Base-by-base conservation (phyloP, 1,140 invertebrate species). In the Prorops nasuta region DNA sequence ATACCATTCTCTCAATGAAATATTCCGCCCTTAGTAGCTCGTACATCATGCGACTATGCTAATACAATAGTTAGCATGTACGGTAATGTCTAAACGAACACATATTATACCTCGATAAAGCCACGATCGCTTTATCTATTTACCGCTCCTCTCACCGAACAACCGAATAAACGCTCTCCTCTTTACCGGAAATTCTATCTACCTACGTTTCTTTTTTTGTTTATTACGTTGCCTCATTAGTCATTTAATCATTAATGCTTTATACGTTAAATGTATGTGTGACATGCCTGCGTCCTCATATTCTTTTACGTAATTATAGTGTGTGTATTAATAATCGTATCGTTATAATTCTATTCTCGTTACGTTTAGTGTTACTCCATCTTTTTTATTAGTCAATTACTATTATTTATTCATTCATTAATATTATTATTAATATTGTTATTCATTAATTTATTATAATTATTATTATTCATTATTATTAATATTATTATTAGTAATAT, bases 81-180 rank as follows among this genome's bases (percentile, higher is more conserved):
- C 60, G 37, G 56, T 70, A 68, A 68, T 67, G 51, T 67, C 69
- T 71, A 71, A 67, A 69, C 64, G 67, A 71, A 71, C 67, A 70
- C 67, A 71, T 69, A 70, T 70, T 71, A 71, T 70, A 71, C 56
- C 64, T 63, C 69, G 55, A 66, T 69, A 67, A 67, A 48, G 49
- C 51, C 57, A 28, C 58, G 51, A n/a, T n/a, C 53, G 21, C 18
- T 42, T 54, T 32, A 45, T 55, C 54, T 63, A 54, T 61, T 52
- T 60, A 60, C 54, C 58, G 50, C 42, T 36, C 34, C 45, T n/a
- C n/a, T n/a, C n/a, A n/a, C n/a, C n/a, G n/a, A n/a, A n/a, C n/a
- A n/a, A n/a, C 37, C 40, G 35, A 45, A 31, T 18, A 22, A 17
- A 31, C 22, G 35, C 24, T 19, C 37, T 18, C 42, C 18, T 19